These are phyloP conservation scores for Siniperca undulata DNA, from an alignment of 2,797 vertebrate genomes.

Conservation along the genomic window DNA sequence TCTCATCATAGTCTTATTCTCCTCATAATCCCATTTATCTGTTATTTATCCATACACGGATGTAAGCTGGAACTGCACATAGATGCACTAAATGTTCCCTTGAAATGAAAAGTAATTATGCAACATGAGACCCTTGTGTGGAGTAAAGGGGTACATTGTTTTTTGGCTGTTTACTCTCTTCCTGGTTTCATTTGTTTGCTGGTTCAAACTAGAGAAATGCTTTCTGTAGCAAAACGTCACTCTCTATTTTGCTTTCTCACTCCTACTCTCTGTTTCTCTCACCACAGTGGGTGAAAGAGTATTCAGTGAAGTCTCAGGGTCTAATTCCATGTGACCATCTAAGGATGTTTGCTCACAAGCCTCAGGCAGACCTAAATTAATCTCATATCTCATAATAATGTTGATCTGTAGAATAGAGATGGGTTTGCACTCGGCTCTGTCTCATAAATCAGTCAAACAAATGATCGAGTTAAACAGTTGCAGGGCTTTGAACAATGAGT, in stretches of 20 bases:
- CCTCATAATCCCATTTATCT: slow-evolving; percentile 16
- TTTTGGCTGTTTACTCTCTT: slow-evolving; percentile 10
- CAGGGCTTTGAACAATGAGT: slow-evolving; percentile 23
- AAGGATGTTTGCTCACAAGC: slow-evolving; percentile 42
- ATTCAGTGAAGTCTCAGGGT: slow-evolving; percentile 32
- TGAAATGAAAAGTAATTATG: slow-evolving; percentile 8
- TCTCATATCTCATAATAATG: slow-evolving; percentile 48
- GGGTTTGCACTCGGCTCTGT: slow-evolving; percentile 9
- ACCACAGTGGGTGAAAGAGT: slow-evolving; percentile 36
- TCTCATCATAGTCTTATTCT: slow-evolving; percentile 23
- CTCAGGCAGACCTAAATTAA: slow-evolving; percentile 56
- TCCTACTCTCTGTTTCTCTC: slow-evolving; percentile 36
- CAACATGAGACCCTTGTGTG: background rate
- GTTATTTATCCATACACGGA: slow-evolving; percentile 15
- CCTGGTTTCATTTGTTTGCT: slow-evolving; percentile 10
- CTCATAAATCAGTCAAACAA: slow-evolving; percentile 42
- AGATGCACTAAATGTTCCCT: slow-evolving; percentile 6
- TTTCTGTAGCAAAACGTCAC: slow-evolving; percentile 32
- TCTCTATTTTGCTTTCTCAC: slow-evolving; percentile 38
- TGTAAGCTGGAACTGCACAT: background rate
- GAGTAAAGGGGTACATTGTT: background rate
- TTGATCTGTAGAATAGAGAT: slow-evolving; percentile 40
- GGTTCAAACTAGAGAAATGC: slow-evolving; percentile 31
- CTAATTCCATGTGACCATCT: slow-evolving; percentile 60
- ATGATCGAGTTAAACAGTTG: slow-evolving; percentile 26